A percentile compares a stretch with the other conserved stretches of the same genome.
These are phyloP conservation scores for Ophraella communa DNA, from an alignment of 2,888 invertebrate genomes.

Conservation along the genomic window DNA sequence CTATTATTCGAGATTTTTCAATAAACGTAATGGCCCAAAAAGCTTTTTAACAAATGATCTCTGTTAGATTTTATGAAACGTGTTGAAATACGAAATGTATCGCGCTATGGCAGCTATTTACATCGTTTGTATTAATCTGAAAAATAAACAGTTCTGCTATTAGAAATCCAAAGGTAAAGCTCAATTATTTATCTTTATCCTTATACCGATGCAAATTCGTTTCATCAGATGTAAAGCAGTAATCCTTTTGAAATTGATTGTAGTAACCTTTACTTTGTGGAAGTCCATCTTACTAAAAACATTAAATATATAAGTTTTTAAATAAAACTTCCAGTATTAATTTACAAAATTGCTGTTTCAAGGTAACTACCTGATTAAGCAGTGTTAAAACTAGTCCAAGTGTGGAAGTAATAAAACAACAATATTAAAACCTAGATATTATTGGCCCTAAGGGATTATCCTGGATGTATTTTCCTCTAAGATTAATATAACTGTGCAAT, in stretches of 20 bases:
- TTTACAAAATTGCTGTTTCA: too few species aligned
- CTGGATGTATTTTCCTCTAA: too few species aligned
- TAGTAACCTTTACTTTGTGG: too few species aligned
- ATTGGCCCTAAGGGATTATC: too few species aligned
- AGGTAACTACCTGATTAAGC: too few species aligned
- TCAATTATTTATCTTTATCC: background rate
- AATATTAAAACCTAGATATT: too few species aligned
- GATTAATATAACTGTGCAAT: too few species aligned
- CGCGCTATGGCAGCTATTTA: background rate
- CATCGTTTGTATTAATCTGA: constrained; percentile 7
- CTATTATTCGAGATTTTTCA: constrained; percentile 9
- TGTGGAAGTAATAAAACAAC: too few species aligned
- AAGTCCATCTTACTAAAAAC: too few species aligned
- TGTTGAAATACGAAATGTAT: constrained; percentile 13
- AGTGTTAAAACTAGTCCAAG: too few species aligned
- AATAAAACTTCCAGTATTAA: too few species aligned
- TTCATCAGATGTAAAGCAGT: background rate
- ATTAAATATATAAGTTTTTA: too few species aligned
- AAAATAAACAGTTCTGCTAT: background rate
- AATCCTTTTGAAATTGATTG: background rate
- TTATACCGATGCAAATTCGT: background rate
- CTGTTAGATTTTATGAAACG: constrained; percentile 16
- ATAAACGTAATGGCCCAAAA: constrained; percentile 13
- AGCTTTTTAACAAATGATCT: constrained; percentile 13
- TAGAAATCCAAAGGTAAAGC: background rate